Conservation (phyloP, 2,797 vertebrate species). For the Echeneis naucrates region DNA sequence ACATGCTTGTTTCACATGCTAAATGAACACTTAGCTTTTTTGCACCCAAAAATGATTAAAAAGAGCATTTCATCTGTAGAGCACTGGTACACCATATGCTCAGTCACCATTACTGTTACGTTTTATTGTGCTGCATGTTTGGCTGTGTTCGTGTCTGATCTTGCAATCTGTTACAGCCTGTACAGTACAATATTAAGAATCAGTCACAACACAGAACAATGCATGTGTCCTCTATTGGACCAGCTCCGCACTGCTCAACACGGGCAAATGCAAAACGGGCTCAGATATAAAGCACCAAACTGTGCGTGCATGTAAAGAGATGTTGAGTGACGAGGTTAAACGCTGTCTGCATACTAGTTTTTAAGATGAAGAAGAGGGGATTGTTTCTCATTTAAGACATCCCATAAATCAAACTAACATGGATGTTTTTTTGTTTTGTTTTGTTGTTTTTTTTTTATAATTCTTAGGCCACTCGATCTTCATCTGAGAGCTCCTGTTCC, state of each 20-base stretch:
- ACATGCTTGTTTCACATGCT: conserved; percentile 59
- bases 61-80: not conserved
- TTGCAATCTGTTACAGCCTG: not conserved
- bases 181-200: not conserved
- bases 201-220: not conserved
- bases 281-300: not conserved
- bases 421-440: not conserved
- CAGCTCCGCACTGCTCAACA: not conserved
- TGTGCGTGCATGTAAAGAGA: conserved; percentile 3
- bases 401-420: conserved; percentile 10
- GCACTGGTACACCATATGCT: not conserved
- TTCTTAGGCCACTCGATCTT: conserved; percentile 91
- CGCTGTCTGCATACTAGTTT: not conserved
- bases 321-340: not conserved
- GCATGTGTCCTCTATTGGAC: not conserved
- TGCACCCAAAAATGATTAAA: not conserved
- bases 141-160: not conserved
- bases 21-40: conserved; percentile 22
- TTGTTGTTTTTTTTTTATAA: not conserved
- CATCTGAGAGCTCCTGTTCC: conserved; percentile 95
- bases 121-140: conserved; percentile 35
- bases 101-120: too few species aligned
- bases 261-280: not conserved
- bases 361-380: not conserved
- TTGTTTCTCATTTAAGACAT: not conserved